Base-by-base conservation (phyloP, 2,797 vertebrate species). In the Enteromius viviparus region DNA sequence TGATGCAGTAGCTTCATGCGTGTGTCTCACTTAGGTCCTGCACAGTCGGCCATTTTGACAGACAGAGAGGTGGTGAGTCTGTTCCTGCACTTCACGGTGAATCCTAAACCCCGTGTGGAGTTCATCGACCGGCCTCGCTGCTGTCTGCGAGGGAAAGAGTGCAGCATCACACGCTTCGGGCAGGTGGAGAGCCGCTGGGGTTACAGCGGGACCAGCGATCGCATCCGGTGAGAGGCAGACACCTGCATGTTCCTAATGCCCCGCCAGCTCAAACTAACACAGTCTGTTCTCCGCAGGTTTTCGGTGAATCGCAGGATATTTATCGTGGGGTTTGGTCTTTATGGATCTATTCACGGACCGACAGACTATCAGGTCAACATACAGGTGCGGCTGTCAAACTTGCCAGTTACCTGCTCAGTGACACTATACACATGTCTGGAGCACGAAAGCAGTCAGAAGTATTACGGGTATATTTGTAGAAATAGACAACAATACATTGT, bases 361-460 rank as follows among this genome's bases (percentile, higher is more conserved):
- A 98, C 97, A 85, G 98, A 99, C 89, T 99, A 99, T 91, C 98
- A 98, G 95, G 98, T 99, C 89, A 99, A 98, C 92, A 98, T 99
- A 93, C 98, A 99, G 97, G 98, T 98, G 94, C 0, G 45, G 32
- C 55, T 34, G 32, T 4, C 0, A 60, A 60, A 60, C 55, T 26
- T 23, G 53, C 21, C 10, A 6, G 4, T 62, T 29, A 12, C 58
- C 58, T 29, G 23, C n/a, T 12, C n/a, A 14, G 10, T 26, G 49
- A 49, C 47, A 6, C 14, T 15, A 17, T 49, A 49, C 14, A 49
- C 47, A 17, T 49, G 47, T 12, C 12, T 4, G 12, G 12, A 47
- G 45, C 47, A 47, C 47, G 3, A 47, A 47, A 47, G 14, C 47
- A 47, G 45, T 47, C 42, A 3, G 0, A 12, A 12, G 42, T 3